These are phyloP conservation scores for Onychorhynchus coronatus DNA, from an alignment of 2,113 vertebrate species.

Conservation along the genomic window DNA sequence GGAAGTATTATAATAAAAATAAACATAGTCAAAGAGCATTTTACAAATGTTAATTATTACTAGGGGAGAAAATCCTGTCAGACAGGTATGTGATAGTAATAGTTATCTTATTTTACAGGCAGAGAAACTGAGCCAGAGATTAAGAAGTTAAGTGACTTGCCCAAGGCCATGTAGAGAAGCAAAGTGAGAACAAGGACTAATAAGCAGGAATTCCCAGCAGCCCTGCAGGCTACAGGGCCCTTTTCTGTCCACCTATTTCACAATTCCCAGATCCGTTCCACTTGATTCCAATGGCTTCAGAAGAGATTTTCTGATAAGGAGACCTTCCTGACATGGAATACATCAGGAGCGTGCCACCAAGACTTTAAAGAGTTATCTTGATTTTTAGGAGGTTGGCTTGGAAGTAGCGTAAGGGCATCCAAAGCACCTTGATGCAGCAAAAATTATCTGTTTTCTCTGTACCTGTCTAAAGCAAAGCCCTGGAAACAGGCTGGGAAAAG, in stretches of 20 bases:
- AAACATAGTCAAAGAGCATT: slow-evolving; percentile 36
- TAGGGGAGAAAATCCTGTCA: slow-evolving; percentile 51
- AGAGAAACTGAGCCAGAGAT: slow-evolving; percentile 57
- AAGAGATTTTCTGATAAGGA: not conserved
- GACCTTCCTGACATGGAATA: not conserved
- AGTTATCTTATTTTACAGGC: slow-evolving; percentile 49
- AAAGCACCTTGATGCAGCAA: accelerated
- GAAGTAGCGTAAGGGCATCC: not conserved
- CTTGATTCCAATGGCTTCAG: not conserved
- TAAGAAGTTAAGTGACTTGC: slow-evolving; percentile 57
- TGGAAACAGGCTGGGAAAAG: not conserved
- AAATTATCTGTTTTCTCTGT: not conserved
- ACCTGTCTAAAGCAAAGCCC: not conserved
- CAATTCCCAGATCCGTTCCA: not conserved
- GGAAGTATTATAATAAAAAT: slow-evolving; percentile 44
- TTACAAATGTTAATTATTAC: slow-evolving; percentile 64
- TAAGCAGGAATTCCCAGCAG: slow-evolving; percentile 33
- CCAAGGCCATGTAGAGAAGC: slow-evolving; percentile 39
- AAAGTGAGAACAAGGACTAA: slow-evolving; percentile 24
- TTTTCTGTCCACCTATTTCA: not conserved
- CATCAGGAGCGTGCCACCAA: not conserved
- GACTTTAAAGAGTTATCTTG: not conserved
- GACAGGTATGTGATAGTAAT: slow-evolving; percentile 42
- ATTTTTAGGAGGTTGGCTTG: not conserved
- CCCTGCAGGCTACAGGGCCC: slow-evolving; percentile 4